Percentiles rank a stretch among this genome's conserved stretches.
Evolutionary conservation across 2,113 vertebrate genomes (phyloP).

Genomic region (Tetrax tetrax): DNA sequence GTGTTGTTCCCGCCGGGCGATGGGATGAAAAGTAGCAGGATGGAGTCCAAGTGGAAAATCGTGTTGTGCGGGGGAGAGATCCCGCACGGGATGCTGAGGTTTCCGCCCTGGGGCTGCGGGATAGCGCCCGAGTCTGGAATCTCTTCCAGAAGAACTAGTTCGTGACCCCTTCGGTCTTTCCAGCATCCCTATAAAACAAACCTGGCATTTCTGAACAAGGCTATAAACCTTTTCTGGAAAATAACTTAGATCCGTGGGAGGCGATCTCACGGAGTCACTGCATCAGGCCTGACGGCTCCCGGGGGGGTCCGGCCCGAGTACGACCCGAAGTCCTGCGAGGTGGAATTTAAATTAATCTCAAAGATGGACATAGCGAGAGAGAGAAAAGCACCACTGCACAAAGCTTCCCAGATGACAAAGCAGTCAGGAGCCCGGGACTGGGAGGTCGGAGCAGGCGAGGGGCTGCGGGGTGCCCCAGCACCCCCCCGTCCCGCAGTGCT

Average conservation of each 20-base stretch:
- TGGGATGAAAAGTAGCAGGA: not conserved
- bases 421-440: accelerated
- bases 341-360: not conserved
- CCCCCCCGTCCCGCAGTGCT: not conserved
- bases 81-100: accelerated
- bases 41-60: not conserved
- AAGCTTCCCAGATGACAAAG: not conserved
- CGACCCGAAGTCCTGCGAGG: not conserved
- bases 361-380: accelerated
- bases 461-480: not conserved
- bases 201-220: not conserved
- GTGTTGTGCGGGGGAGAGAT: not conserved
- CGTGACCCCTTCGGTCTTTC: not conserved
- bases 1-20: not conserved
- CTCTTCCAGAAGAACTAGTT: not conserved
- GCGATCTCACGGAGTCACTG: not conserved
- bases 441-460: accelerated
- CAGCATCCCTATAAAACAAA: not conserved
- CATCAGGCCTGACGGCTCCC: accelerated
- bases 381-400: accelerated
- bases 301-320: not conserved
- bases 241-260: not conserved
- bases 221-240: not conserved
- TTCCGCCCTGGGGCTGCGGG: not conserved
- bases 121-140: not conserved